Evolutionary conservation across 2,113 vertebrate species (phyloP).

Genomic region (Malaclemys terrapin): DNA sequence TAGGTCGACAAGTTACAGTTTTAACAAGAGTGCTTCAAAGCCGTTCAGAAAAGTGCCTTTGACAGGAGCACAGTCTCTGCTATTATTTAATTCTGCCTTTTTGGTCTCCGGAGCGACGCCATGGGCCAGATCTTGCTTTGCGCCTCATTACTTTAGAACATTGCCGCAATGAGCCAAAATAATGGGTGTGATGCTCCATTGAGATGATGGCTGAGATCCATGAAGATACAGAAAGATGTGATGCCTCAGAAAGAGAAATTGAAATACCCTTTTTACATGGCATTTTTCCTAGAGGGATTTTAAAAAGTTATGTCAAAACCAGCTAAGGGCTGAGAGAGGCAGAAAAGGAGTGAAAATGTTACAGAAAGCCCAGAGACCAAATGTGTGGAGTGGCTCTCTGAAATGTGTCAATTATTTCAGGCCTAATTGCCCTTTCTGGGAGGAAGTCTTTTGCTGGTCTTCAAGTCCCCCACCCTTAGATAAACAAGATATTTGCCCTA

Average conservation of each 20-base stretch:
- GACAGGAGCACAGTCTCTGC: constrained; percentile 9
- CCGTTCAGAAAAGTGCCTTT: constrained; percentile 4
- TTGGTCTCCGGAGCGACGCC: constrained; percentile 30
- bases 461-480: neutral
- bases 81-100: constrained; percentile 13
- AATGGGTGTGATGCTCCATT: constrained; percentile 24
- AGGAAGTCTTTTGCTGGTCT: neutral
- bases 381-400: neutral
- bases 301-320: constrained; percentile 6
- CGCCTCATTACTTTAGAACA: constrained; percentile 50
- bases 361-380: neutral
- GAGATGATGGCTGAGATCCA: constrained; percentile 2
- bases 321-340: neutral
- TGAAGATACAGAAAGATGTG: neutral
- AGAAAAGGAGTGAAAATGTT: neutral
- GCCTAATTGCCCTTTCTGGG: constrained; percentile 20
- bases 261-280: constrained; percentile 1
- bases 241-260: constrained; percentile 1
- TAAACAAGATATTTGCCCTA: neutral
- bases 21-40: neutral
- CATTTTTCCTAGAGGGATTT: neutral
- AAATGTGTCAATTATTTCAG: neutral
- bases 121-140: constrained; percentile 23
- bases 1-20: neutral
- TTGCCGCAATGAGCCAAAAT: constrained; percentile 17